phyloP scores from a whole-genome alignment of 2,113 vertebrate species.

The Limnothrissa miodon region DNA sequence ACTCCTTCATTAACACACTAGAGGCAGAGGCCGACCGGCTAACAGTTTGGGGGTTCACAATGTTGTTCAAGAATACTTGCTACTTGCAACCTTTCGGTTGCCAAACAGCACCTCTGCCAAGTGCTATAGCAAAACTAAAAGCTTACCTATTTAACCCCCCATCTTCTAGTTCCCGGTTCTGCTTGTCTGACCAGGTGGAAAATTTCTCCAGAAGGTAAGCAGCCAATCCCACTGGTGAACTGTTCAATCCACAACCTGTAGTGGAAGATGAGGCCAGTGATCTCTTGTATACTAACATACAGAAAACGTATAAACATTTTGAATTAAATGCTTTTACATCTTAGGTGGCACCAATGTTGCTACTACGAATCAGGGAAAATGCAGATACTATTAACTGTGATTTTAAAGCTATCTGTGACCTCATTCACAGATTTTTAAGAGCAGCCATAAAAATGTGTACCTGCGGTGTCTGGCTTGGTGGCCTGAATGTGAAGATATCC shows the following conservation, averaged over 20 bases:
- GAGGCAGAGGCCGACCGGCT: no score
- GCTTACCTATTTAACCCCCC: conserved; percentile 82
- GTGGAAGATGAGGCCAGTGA: not conserved
- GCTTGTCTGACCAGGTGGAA: conserved; percentile 77
- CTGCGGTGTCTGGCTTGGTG: conserved; percentile 86
- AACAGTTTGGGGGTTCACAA: no score
- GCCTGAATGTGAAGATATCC: conserved; percentile 86
- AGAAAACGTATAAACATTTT: no score
- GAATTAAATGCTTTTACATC: no score
- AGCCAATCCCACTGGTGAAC: conserved; percentile 82
- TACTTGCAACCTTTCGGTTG: no score
- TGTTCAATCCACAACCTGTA: conserved; percentile 80
- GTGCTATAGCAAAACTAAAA: not conserved
- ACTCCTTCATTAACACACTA: no score
- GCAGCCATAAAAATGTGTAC: conserved; percentile 52
- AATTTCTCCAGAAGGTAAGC: conserved; percentile 88
- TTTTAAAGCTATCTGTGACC: no score
- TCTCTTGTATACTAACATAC: not conserved
- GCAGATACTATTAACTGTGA: not conserved
- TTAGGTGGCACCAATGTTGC: not conserved
- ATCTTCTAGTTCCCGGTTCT: conserved; percentile 68
- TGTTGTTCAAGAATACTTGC: no score
- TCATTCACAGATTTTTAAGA: not conserved
- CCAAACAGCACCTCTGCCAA: no score
- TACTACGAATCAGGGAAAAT: not conserved